These are phyloP conservation scores for Papilio protenor DNA, from an alignment of 2,888 invertebrate species.

Conservation along the genomic window DNA sequence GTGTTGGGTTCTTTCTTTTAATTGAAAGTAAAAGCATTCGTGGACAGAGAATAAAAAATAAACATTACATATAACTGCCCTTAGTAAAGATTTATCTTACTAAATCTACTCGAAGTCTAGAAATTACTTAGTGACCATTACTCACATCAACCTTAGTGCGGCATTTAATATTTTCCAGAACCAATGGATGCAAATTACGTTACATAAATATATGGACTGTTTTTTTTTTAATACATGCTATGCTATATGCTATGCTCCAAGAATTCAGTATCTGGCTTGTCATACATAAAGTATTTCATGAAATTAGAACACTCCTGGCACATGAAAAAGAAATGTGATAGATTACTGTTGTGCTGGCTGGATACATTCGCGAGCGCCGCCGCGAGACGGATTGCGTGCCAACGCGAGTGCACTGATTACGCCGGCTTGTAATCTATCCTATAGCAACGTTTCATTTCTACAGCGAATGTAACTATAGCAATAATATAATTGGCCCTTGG, in stretches of 20 bases:
- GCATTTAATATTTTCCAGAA: too few species aligned
- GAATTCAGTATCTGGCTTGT: background rate
- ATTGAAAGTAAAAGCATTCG: background rate
- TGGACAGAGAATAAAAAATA: background rate
- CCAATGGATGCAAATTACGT: too few species aligned
- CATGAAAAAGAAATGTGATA: slow-evolving; percentile 12
- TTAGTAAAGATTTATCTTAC: too few species aligned
- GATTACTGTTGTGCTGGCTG: slow-evolving; percentile 6
- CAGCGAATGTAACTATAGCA: background rate
- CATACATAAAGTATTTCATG: background rate
- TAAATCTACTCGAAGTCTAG: too few species aligned
- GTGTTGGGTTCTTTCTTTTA: background rate
- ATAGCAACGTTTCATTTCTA: background rate
- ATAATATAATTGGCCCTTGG: background rate
- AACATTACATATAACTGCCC: background rate
- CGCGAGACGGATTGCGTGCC: slow-evolving; percentile 25
- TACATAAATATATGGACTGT: too few species aligned
- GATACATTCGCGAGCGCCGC: slow-evolving; percentile 7
- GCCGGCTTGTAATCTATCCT: slow-evolving; percentile 13
- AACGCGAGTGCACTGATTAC: slow-evolving; percentile 22
- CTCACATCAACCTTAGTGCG: too few species aligned
- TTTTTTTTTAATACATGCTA: too few species aligned
- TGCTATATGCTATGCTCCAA: too few species aligned
- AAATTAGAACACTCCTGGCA: slow-evolving; percentile 8
- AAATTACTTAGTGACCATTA: too few species aligned